Base-by-base conservation (phyloP, 2,888 invertebrate species). In the Drosophila histrio region DNA sequence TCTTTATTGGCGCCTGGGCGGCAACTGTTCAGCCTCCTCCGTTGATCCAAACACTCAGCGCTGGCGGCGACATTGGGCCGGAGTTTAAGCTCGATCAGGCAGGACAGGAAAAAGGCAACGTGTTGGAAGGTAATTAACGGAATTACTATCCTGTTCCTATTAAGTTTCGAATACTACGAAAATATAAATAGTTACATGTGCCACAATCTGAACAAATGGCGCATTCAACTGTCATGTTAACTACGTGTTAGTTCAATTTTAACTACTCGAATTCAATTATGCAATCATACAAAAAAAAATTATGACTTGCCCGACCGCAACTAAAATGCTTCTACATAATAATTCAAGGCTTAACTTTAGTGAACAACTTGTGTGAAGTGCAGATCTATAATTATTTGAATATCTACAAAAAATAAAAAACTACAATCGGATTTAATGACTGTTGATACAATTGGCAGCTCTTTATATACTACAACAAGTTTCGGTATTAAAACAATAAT, bases 61-160 rank as follows among this genome's bases (percentile, higher is more conserved):
- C 77, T 9, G 74, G 72, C 6, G 87, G 80, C 3, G 82, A 87
- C 44, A 80, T 89, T 17, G 90, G 90, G 24, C 89, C 90, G 1
- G 79, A 77, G 22, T 80, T 80, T 22, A 57, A 66, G 8, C 41
- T 87, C 36, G 61, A 74, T 1, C 36, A 24, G 36, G 17, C 39
- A 3, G n/a, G 5, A 9, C 21, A 46, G 41, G 46, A 56, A 30
- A 43, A 64, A 17, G 13, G 30, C 4, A 50, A 13, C 24, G 43
- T 52, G 8, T n/a, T 79, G 9, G 89, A 87, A 88, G 88, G 87
- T 87, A 41, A 15, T 72, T 61, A 15, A 13, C 8, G 24, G 13
- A 46, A 56, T 57, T 44, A 15, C 21, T 22, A 8, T 15, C 2
- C 5, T 28, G n/a, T 22, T 26, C 28, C n/a, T 15, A 34, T 30